These are phyloP conservation scores for Tinea semifulvella DNA, from an alignment of 2,888 invertebrate species.

Conservation along the genomic window DNA sequence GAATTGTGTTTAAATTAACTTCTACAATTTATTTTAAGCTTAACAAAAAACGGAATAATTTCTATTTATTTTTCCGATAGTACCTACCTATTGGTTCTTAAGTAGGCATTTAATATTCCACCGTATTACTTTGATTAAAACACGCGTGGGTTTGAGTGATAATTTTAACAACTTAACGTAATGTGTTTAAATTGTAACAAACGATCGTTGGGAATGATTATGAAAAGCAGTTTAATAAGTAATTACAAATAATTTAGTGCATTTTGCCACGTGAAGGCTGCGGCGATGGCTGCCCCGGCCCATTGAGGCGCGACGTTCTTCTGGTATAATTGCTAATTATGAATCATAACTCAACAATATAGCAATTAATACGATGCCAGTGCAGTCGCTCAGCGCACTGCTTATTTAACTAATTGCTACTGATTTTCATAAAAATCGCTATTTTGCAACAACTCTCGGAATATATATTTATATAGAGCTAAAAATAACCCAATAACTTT, in stretches of 20 bases:
- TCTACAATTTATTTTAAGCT: too few species aligned
- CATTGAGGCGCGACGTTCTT: slow-evolving; percentile 23
- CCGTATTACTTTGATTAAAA: too few species aligned
- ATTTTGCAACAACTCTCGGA: slow-evolving; percentile 33
- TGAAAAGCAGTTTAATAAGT: not conserved
- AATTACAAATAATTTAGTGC: slow-evolving; percentile 1
- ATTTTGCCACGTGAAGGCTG: slow-evolving; percentile 1
- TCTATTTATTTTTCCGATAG: too few species aligned
- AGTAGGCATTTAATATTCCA: too few species aligned
- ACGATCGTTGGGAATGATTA: not conserved
- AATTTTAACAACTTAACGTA: not conserved
- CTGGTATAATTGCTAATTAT: slow-evolving; percentile 52
- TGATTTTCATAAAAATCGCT: slow-evolving; percentile 47
- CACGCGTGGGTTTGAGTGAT: not conserved
- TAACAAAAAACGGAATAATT: too few species aligned
- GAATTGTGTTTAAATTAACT: too few species aligned
- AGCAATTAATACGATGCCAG: slow-evolving; percentile 42
- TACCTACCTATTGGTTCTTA: too few species aligned
- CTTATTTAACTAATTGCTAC: slow-evolving; percentile 45
- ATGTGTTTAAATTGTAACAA: too few species aligned
- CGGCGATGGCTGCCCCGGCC: slow-evolving; percentile 7
- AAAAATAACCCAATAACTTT: too few species aligned
- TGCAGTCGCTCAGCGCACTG: slow-evolving; percentile 22
- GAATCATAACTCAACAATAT: slow-evolving; percentile 53
- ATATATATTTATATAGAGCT: slow-evolving; percentile 27